Evolutionary conservation across 2,888 invertebrate genomes (phyloP).

Genomic region (Drosophila differens): DNA sequence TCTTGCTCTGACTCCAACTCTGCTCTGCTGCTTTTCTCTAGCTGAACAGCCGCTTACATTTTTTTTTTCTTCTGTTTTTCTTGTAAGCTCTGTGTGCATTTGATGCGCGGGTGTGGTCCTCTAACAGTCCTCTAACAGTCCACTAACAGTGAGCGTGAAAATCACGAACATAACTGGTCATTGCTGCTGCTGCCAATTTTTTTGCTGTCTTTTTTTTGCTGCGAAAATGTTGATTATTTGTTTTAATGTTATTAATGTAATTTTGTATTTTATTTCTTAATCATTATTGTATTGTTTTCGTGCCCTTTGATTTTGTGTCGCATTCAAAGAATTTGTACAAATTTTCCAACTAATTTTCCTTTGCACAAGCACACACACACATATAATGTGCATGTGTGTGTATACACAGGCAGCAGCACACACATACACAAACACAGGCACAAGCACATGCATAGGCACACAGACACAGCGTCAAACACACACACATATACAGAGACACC

Average conservation of each 20-base stretch:
- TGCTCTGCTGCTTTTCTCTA: constrained; percentile 48
- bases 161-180: constrained; percentile 36
- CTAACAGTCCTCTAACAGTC: constrained; percentile 57
- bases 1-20: constrained; percentile 19
- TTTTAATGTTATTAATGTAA: constrained; percentile 23
- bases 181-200: constrained; percentile 13
- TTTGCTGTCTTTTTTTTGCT: neutral
- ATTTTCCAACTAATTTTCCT: constrained; percentile 36
- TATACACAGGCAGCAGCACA: constrained; percentile 10
- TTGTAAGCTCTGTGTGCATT: constrained; percentile 82
- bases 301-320: constrained; percentile 14
- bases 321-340: constrained; percentile 9
- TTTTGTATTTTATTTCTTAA: neutral
- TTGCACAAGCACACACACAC: constrained; percentile 12
- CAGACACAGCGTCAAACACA: constrained; percentile 6
- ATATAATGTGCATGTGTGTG: constrained; percentile 4
- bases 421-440: constrained; percentile 5
- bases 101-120: constrained; percentile 85
- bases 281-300: neutral
- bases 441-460: neutral
- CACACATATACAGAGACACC: constrained; percentile 35
- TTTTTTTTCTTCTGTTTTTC: constrained; percentile 47
- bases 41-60: constrained; percentile 34
- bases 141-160: constrained; percentile 61
- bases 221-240: constrained; percentile 18